Evolutionary conservation across 2,888 invertebrate genomes (phyloP).

Genomic region (Heliconius aoede): DNA sequence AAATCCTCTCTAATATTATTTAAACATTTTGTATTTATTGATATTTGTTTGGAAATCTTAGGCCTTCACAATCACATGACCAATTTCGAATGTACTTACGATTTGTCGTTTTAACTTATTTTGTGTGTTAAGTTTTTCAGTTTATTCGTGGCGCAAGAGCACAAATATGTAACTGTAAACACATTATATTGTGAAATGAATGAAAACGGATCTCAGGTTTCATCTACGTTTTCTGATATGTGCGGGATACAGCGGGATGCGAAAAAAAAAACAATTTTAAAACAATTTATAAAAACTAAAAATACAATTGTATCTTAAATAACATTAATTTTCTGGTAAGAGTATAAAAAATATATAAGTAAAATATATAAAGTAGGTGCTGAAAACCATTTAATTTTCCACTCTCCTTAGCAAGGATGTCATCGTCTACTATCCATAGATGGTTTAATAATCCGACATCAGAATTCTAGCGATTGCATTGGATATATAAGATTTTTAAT

Average conservation of each 20-base stretch:
- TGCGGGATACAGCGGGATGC: too few species aligned
- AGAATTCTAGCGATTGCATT: constrained; percentile 3
- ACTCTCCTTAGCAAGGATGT: constrained; percentile 28
- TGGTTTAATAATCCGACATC: constrained; percentile 27
- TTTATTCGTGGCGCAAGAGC: too few species aligned
- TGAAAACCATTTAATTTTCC: constrained; percentile 28
- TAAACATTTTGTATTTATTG: too few species aligned
- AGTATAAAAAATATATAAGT: constrained; percentile 6
- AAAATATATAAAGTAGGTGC: neutral
- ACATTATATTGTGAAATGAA: too few species aligned
- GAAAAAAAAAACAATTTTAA: too few species aligned
- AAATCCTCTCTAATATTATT: neutral
- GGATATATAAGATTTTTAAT: neutral
- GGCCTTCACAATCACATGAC: neutral
- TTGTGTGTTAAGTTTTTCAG: too few species aligned
- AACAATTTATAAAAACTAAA: neutral
- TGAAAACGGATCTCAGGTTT: too few species aligned
- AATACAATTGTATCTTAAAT: neutral
- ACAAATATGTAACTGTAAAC: too few species aligned
- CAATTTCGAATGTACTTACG: neutral
- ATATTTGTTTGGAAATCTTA: too few species aligned
- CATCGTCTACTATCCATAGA: constrained; percentile 34
- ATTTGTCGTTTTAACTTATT: too few species aligned
- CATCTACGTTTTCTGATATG: too few species aligned
- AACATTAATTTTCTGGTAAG: neutral